Evolutionary conservation across 2,888 invertebrate genomes (phyloP), one percentile per base, ranked within the genome.

Genomic region (Heteromurus nitidus): DNA sequence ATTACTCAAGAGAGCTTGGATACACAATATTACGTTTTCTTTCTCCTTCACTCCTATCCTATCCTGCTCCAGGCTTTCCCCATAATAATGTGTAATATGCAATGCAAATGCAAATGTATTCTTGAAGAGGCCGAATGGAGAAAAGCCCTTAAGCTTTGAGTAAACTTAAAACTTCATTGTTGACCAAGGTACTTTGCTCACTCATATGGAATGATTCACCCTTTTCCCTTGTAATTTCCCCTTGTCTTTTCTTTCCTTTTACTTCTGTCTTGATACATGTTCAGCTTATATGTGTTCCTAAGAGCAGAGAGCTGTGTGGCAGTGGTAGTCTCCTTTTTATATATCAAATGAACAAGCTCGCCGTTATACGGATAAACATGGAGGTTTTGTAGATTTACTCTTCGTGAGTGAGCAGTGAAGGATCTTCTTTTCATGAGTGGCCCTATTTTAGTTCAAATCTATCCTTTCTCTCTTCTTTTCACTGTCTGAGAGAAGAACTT

Each of bases 121-220:
- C 73, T 73, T 73, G 70, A 50, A 79, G 80, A 72, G 67, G 67
- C 76, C 69, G 77, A 62, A 79, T 44, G 62, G 44, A 83, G 72
- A 68, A 74, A 76, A 75, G 81, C 76, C 72, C 76, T 76, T 81
- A 76, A 80, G 81, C 77, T 68, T 83, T 81, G 81, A 81, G 81
- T 80, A 80, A 80, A 80, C 80, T 80, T 67, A 80, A 80, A 80
- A 80, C 80, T 80, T 73, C 80, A 80, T 80, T 86, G 86, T 86
- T 86, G 86, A 85, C 86, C 85, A 84, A 86, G 84, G 80, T 85
- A 85, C 85, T 86, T 84, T 85, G 82, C 82, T 73, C 81, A 81
- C 80, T 84, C 82, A 70, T 68, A 85, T 72, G 82, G 85, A 86
- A 85, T 86, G 80, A 85, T 86, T 84, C 84, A 80, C 76, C 80